Percentiles rank a stretch among this genome's conserved stretches.
Conservation (phyloP, 2,797 vertebrate species). For the Cottoperca gobio region DNA sequence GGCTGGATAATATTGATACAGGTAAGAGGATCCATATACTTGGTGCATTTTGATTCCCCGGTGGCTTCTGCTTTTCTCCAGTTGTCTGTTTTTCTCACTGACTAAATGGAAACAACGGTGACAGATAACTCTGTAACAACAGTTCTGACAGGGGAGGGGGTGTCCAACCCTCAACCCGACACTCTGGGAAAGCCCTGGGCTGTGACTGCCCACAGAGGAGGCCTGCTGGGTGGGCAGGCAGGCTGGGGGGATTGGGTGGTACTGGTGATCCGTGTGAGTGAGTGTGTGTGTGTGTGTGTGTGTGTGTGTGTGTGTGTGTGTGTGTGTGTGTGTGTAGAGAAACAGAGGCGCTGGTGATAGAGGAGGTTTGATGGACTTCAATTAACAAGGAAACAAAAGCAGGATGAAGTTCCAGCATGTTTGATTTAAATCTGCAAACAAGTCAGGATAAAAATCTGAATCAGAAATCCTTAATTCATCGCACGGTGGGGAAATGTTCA, state of each 20-base stretch:
- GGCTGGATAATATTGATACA: slow-evolving; percentile 78
- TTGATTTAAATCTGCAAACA: not conserved
- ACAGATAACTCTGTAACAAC: slow-evolving; percentile 78
- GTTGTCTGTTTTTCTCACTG: slow-evolving; percentile 68
- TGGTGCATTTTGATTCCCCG: slow-evolving; percentile 54
- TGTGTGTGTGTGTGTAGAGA: not conserved
- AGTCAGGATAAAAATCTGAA: no score
- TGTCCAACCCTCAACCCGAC: slow-evolving; percentile 70
- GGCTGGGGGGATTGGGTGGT: slow-evolving; percentile 9
- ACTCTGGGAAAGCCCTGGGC: slow-evolving; percentile 78
- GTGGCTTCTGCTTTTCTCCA: slow-evolving; percentile 53
- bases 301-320: slow-evolving; percentile 13
- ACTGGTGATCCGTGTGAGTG: not conserved
- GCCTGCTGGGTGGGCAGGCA: slow-evolving; percentile 64
- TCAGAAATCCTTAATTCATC: no score
- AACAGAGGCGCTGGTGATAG: not conserved
- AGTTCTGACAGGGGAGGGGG: slow-evolving; percentile 58
- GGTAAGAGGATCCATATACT: slow-evolving; percentile 69
- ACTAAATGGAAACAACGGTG: slow-evolving; percentile 66
- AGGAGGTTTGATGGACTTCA: not conserved
- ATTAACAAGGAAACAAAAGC: not conserved
- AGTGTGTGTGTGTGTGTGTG: slow-evolving; percentile 5
- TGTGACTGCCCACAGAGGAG: slow-evolving; percentile 56
- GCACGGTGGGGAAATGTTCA: no score
- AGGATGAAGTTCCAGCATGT: not conserved